Conservation (phyloP, 53 echinoderm and acorn worm species). For the Hippasteria phrygiana region DNA sequence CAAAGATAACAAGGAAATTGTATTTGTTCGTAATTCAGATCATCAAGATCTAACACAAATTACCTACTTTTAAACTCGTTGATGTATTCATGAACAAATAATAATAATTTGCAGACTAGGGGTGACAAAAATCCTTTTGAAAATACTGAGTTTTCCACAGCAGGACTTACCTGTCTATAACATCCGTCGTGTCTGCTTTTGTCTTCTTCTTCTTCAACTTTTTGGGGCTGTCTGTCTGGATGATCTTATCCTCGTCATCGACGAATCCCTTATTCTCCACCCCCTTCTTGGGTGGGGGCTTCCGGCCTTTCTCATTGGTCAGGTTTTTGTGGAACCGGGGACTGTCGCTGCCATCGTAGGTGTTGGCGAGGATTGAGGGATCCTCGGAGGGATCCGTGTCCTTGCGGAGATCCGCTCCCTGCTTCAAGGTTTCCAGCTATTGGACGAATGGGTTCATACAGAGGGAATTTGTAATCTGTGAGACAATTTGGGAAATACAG, state of each 20-base stretch:
- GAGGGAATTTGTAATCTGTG: no score
- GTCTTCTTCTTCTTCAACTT: conserved; percentile 78
- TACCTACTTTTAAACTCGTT: no score
- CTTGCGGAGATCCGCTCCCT: conserved; percentile 74
- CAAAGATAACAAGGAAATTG: not conserved
- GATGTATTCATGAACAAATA: no score
- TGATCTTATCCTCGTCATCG: conserved; percentile 68
- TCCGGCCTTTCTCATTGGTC: conserved; percentile 87
- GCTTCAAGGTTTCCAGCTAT: conserved; percentile 89
- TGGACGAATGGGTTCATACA: no score
- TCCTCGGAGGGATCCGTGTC: conserved; percentile 69
- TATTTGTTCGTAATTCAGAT: not conserved
- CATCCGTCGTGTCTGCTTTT: not conserved
- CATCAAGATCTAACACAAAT: no score
- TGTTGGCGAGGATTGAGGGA: conserved; percentile 77
- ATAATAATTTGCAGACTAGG: no score
- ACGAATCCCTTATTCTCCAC: conserved; percentile 75
- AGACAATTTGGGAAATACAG: no score
- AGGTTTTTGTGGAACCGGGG: conserved; percentile 93
- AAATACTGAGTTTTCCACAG: no score
- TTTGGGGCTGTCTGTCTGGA: conserved; percentile 32
- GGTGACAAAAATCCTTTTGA: no score
- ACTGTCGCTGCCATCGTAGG: conserved; percentile 85
- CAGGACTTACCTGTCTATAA: conserved; percentile 26
- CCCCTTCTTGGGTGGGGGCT: conserved; percentile 90